Percentiles rank a stretch among this genome's conserved stretches.
phyloP scores from a whole-genome alignment of 2,888 invertebrate genomes.

The Philonicus albiceps region DNA sequence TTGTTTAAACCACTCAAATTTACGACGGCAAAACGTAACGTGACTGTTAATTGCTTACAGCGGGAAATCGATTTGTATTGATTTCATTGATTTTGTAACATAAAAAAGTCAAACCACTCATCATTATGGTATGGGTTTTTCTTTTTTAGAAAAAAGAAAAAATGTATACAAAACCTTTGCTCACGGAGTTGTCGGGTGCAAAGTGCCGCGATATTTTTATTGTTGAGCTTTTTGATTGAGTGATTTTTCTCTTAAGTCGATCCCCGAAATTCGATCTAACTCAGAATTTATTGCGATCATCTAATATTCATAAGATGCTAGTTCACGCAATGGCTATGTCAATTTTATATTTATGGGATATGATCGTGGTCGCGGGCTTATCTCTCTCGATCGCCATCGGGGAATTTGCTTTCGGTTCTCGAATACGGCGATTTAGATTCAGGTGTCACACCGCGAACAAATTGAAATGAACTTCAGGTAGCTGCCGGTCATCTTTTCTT shows the following conservation, averaged over 20 bases:
- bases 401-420: background rate
- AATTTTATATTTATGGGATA: conserved; percentile 3
- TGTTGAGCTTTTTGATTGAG: background rate
- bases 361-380: background rate
- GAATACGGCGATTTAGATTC: background rate
- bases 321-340: conserved; percentile 4
- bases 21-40: background rate
- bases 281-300: background rate
- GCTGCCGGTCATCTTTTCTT: background rate
- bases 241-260: background rate
- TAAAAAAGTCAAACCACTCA: background rate
- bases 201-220: background rate
- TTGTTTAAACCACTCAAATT: background rate
- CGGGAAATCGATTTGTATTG: background rate
- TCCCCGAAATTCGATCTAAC: background rate
- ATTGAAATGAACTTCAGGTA: conserved; percentile 29
- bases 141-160: background rate
- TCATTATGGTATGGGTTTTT: background rate
- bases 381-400: background rate
- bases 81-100: background rate
- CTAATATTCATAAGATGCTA: conserved; percentile 2
- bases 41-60: background rate
- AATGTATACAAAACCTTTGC: background rate
- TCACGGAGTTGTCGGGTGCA: background rate
- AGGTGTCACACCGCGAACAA: conserved; percentile 25